Percentiles rank a stretch among this genome's conserved stretches.
phyloP scores from a whole-genome alignment of 2,113 vertebrate species.

The Polypterus bichir region DNA sequence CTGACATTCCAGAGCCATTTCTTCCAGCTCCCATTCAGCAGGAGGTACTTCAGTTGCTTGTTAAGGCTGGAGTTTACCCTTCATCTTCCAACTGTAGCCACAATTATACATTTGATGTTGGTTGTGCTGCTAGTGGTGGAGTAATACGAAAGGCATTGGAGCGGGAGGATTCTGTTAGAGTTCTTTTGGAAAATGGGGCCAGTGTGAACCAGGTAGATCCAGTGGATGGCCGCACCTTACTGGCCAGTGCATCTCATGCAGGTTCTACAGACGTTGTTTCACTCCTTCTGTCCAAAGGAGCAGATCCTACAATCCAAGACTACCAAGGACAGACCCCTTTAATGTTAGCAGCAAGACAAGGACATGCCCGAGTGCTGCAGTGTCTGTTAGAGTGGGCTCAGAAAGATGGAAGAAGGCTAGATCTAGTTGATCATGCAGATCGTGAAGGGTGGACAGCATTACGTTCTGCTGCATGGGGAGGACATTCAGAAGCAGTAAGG shows the following conservation, averaged over 20 bases:
- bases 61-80: slow-evolving; percentile 37
- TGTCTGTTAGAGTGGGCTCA: slow-evolving; percentile 45
- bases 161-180: slow-evolving; percentile 32
- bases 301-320: slow-evolving; percentile 44
- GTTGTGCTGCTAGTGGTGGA: slow-evolving; percentile 20
- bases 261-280: slow-evolving; percentile 37
- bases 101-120: slow-evolving; percentile 16
- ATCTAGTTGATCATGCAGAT: slow-evolving; percentile 47
- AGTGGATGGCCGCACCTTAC: slow-evolving; percentile 38
- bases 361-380: slow-evolving; percentile 38
- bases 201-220: slow-evolving; percentile 36
- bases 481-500: slow-evolving; percentile 42
- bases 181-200: slow-evolving; percentile 36
- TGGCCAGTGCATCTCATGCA: slow-evolving; percentile 40
- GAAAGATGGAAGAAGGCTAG: slow-evolving; percentile 12
- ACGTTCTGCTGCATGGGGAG: slow-evolving; percentile 60
- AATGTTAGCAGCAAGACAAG: slow-evolving; percentile 46
- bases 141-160: slow-evolving; percentile 25
- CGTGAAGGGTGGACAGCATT: slow-evolving; percentile 58
- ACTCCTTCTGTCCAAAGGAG: slow-evolving; percentile 42
- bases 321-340: slow-evolving; percentile 54
- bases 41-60: slow-evolving; percentile 48
- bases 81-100: slow-evolving; percentile 22
- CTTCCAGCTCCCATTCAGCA: slow-evolving; percentile 35
- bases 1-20: slow-evolving; percentile 11